Percentiles rank a stretch among this genome's conserved stretches.
Conservation (phyloP, 2,797 vertebrate genomes). For the Tadarida brasiliensis region DNA sequence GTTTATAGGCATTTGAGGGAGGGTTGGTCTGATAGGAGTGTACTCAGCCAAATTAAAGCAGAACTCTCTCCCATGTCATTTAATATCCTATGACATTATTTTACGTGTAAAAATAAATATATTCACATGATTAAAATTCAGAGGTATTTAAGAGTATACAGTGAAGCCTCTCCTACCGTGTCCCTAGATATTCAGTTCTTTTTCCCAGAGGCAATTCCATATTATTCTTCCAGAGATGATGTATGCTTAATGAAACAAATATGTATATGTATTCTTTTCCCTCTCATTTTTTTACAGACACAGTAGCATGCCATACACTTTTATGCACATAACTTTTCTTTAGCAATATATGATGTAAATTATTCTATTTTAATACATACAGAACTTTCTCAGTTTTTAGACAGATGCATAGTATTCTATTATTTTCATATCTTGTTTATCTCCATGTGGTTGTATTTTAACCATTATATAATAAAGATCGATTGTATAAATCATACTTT, state of each 20-base stretch:
- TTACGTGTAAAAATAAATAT: constrained; percentile 40
- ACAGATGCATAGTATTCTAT: background rate
- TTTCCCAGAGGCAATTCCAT: background rate
- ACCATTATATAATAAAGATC: constrained; percentile 13
- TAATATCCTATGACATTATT: background rate
- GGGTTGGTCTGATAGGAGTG: background rate
- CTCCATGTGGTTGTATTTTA: constrained; percentile 11
- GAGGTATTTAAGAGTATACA: background rate
- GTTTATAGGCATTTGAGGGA: background rate
- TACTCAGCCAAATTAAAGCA: background rate
- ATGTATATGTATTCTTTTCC: background rate
- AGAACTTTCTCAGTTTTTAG: constrained; percentile 2
- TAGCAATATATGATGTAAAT: background rate
- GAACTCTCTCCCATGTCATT: background rate
- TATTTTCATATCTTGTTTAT: constrained; percentile 35
- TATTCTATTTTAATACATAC: constrained; percentile 6
- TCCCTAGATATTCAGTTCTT: background rate
- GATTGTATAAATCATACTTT: constrained; percentile 6
- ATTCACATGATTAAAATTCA: constrained; percentile 26
- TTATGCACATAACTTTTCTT: background rate
- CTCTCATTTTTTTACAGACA: background rate
- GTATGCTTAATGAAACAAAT: background rate
- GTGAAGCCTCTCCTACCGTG: background rate
- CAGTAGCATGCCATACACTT: background rate
- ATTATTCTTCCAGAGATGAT: background rate